Percentiles rank a stretch among this genome's conserved stretches.
phyloP scores from a whole-genome alignment of 2,113 vertebrate species.

The Syngnathus typhle region DNA sequence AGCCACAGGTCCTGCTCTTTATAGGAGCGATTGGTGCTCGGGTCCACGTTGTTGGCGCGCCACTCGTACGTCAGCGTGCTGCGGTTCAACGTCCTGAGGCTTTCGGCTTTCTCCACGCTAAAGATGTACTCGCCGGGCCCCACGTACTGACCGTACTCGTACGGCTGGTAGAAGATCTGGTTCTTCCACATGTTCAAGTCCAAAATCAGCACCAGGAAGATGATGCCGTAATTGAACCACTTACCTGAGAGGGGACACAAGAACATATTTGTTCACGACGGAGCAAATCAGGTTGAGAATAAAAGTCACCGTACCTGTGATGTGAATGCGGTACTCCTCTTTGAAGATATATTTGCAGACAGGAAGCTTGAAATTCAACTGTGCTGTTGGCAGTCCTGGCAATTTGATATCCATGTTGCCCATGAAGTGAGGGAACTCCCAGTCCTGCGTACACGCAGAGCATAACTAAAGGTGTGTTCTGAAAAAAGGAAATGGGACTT shows the following conservation, averaged over 20 bases:
- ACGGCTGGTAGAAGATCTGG: constrained; percentile 98
- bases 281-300: neutral
- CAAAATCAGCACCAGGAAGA: constrained; percentile 95
- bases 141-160: constrained; percentile 94
- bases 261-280: neutral
- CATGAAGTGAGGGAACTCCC: constrained; percentile 99
- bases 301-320: constrained; percentile 81
- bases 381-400: constrained; percentile 87
- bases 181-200: constrained; percentile 99
- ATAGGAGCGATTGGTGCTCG: constrained; percentile 80
- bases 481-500: too few relatives aligned
- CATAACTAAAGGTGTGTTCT: too few relatives aligned
- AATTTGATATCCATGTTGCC: constrained; percentile 94
- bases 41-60: constrained; percentile 82
- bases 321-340: constrained; percentile 94
- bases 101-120: constrained; percentile 88
- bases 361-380: constrained; percentile 89
- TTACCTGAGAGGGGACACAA: constrained; percentile 76
- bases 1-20: constrained; percentile 86
- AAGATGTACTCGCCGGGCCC: constrained; percentile 94
- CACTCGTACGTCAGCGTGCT: constrained; percentile 90
- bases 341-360: constrained; percentile 89
- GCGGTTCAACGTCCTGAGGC: constrained; percentile 83
- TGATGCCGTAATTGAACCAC: constrained; percentile 99
- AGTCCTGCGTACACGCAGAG: constrained; percentile 74